A percentile compares a stretch with the other conserved stretches of the same genome.
Evolutionary conservation across 2,113 vertebrate genomes (phyloP).

Genomic region (Gavialis gangeticus): DNA sequence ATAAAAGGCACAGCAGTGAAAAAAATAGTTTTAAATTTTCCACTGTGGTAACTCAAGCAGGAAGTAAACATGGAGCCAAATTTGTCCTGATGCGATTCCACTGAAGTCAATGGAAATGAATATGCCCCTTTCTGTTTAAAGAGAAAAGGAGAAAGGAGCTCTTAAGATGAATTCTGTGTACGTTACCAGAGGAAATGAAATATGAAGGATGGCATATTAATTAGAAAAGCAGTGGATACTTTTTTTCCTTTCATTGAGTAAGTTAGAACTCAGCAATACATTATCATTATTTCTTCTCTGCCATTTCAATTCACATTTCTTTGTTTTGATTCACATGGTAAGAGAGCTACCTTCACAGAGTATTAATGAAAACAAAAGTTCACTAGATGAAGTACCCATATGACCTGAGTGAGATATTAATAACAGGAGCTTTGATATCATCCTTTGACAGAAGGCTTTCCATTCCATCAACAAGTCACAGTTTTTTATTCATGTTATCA

Average conservation of each 20-base stretch:
- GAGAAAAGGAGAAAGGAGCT: not conserved
- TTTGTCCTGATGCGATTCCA: not conserved
- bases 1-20: not conserved
- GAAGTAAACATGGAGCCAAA: not conserved
- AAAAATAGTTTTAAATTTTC: not conserved
- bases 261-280: not conserved
- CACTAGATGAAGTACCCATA: not conserved
- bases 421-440: not conserved
- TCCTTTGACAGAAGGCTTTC: not conserved
- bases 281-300: not conserved
- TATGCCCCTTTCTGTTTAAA: not conserved
- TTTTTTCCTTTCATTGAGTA: not conserved
- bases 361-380: not conserved
- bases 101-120: not conserved
- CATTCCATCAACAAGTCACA: not conserved
- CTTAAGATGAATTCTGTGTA: not conserved
- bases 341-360: not conserved
- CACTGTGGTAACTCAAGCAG: not conserved
- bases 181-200: not conserved
- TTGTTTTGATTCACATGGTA: not conserved
- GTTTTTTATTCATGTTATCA: not conserved
- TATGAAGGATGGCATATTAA: not conserved
- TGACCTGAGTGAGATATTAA: not conserved
- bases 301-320: not conserved
- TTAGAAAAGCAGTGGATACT: not conserved